Conservation (phyloP, 2,113 vertebrate species). For the Progne subis region DNA sequence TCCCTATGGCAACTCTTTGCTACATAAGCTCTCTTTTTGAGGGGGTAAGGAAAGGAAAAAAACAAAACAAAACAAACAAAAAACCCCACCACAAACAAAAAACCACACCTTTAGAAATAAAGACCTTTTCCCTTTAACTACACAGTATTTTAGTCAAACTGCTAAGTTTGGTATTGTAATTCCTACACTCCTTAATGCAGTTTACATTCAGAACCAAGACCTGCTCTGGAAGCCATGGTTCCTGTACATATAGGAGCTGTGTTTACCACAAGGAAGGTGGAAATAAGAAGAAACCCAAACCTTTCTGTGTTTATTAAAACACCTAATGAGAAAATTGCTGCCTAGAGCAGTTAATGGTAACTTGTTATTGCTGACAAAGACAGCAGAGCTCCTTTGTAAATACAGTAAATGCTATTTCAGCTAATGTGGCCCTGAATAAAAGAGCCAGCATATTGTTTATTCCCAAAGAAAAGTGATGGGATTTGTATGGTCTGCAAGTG, state of each 20-base stretch:
- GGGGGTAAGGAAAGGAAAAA: too few species aligned
- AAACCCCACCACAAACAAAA: not conserved
- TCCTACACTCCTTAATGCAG: not conserved
- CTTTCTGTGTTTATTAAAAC: not conserved
- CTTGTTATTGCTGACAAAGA: not conserved
- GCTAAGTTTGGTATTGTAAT: not conserved
- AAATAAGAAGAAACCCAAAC: slow-evolving; percentile 1
- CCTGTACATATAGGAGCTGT: not conserved
- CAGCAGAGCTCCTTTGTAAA: not conserved
- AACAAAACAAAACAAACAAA: not conserved
- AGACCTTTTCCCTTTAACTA: not conserved
- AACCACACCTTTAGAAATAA: not conserved
- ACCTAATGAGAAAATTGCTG: slow-evolving; percentile 12
- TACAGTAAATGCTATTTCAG: not conserved
- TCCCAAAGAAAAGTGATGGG: not conserved
- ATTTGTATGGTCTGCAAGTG: not conserved
- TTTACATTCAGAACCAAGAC: not conserved
- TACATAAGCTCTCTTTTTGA: not conserved
- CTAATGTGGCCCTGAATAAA: not conserved
- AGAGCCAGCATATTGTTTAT: not conserved
- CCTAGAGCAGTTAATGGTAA: not conserved
- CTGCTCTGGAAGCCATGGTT: not conserved
- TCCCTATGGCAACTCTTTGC: not conserved
- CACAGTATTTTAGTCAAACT: not conserved
- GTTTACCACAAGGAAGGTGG: not conserved